Conservation (phyloP, 2,888 invertebrate genomes). For the Kryphioiulus occultus region DNA sequence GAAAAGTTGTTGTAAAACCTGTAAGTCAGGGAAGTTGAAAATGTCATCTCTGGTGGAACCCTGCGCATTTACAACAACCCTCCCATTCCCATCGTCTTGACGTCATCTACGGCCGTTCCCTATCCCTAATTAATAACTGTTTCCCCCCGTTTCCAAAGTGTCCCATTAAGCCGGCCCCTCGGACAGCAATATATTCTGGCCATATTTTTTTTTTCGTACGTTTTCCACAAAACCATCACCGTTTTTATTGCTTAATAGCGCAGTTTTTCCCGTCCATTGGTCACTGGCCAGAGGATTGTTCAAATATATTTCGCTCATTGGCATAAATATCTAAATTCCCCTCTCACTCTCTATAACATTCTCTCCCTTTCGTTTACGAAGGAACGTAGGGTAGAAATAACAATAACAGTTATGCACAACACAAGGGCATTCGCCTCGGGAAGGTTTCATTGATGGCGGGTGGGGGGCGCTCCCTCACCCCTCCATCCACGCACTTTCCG, state of each 20-base stretch:
- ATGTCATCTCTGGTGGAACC: too few species aligned
- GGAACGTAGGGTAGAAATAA: slow-evolving; percentile 19
- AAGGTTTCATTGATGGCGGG: slow-evolving; percentile 30
- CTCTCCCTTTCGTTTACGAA: slow-evolving; percentile 4
- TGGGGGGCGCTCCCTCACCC: neutral
- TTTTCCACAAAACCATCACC: neutral
- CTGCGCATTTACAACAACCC: too few species aligned
- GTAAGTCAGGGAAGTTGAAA: too few species aligned
- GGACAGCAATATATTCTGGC: neutral
- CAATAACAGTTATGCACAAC: slow-evolving; percentile 20
- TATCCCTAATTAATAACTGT: neutral
- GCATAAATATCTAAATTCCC: slow-evolving; percentile 11
- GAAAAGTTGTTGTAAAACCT: too few species aligned
- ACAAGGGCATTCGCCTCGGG: slow-evolving; percentile 31
- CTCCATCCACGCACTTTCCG: neutral
- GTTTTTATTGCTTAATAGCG: neutral
- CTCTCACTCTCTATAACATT: neutral
- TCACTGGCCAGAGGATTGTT: neutral
- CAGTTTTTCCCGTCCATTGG: slow-evolving; percentile 35
- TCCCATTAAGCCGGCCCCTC: neutral
- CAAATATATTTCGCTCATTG: slow-evolving; percentile 11
- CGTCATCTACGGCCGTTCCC: neutral
- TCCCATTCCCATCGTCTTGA: neutral
- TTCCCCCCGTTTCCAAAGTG: neutral
- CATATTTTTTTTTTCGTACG: neutral